Evolutionary conservation across 2,888 invertebrate species (phyloP), one percentile per base, ranked within the genome.

Genomic region (Tinea semifulvella): DNA sequence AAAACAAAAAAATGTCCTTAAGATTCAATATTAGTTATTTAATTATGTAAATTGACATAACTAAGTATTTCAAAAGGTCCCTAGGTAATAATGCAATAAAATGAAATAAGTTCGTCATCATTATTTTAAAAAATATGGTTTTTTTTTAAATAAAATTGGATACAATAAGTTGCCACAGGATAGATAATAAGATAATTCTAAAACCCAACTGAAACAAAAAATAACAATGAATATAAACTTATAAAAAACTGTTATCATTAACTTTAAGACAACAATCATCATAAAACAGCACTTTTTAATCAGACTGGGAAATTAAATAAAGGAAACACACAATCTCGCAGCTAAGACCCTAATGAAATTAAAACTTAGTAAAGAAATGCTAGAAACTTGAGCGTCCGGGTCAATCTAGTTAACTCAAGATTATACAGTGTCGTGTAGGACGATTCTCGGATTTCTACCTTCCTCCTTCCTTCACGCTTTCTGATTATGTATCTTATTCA

Each of bases 321-420:
- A 40, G 17, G 40, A 22, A 31, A 40, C 40, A 40, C 40, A 40
- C 40, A 40, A 40, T 40, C 40, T 40, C 17, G 22, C 40, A 40
- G 22, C 22, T 40, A 40, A 40, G 40, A 40, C 43, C 17, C 28
- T 58, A 69, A 71, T 65, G 56, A 65, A 69, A 67, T 69, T 68
- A 66, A 68, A 67, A 65, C 64, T 68, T 65, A 56, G 58, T 65
- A 56, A 57, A 54, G 25, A 47, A 46, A 46, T 39, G 25, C 42
- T 45, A 26, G 55, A 56, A 58, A 60, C 60, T 60, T 61, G 55
- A 53, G 52, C 67, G 58, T 60, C 40, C 22, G 40, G 40, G 40
- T 40, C 40, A 22, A 40, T 40, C 40, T 40, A 40, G 40, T 40
- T 40, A 40, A 40, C 40, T 40, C 40, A 22, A 22, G 20, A 40